Base-by-base conservation (phyloP, 1,140 invertebrate genomes). In the Ceratitis capitata region DNA sequence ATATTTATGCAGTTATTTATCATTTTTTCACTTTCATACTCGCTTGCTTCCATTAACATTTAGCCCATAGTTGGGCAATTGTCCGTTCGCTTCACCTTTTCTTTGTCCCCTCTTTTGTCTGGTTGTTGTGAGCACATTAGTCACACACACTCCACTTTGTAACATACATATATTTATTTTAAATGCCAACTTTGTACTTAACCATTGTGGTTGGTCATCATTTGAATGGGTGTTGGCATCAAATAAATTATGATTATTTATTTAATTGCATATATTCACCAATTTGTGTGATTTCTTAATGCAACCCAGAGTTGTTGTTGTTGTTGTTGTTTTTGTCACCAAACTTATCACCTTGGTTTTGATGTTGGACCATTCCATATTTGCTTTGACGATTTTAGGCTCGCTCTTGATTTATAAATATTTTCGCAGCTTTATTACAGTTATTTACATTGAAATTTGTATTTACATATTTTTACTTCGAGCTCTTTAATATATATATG, bases 181-280 rank as follows among this genome's bases (percentile, higher is more conserved):
- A 26, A 78, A 78, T 10, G 32, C n/a, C 39, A 45, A 32, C n/a
- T 19, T 42, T 47, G 35, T 1, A 10, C 26, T 23, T 26, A 10
- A 45, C 35, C 23, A 6, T 23, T n/a, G 35, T 47, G n/a, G 9
- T 78, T 78, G 69, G 39, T 78, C 69, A 78, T 23, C 6, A 78
- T 45, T 78, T 42, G 26, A 78, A n/a, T n/a, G n/a, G 39, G 39
- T 78, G 42, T 45, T 78, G 69, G 39, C 69, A 78, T 78, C 69
- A 39, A 45, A 47, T 78, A 78, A 78, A 78, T 78, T 78, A 78
- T 78, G 39, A 78, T 39, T 19, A 78, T 78, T 78, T 78, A 78
- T 78, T 78, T 69, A 69, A 69, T 69, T 61, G 58, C 58, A 61
- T 61, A 61, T n/a, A 23, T 61, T 32, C 58, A 26, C 10, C 32